Evolutionary conservation across 2,888 invertebrate species (phyloP).

Genomic region (Exephanes ischioxanthus): DNA sequence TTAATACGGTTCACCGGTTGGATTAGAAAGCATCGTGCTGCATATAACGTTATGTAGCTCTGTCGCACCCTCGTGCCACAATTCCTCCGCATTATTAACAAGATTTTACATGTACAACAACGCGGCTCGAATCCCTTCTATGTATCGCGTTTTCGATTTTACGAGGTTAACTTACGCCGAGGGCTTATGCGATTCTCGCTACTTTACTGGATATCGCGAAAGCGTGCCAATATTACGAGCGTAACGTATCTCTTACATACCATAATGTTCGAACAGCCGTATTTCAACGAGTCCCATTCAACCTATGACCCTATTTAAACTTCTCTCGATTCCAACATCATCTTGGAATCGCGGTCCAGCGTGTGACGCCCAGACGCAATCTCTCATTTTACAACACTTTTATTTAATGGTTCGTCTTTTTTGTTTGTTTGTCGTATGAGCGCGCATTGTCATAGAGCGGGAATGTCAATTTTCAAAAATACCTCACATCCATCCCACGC

Average conservation of each 20-base stretch:
- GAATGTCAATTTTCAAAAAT: background rate
- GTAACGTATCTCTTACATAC: no score
- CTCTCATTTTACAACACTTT: background rate
- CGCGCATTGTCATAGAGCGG: background rate
- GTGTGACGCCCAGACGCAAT: no score
- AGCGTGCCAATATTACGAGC: no score
- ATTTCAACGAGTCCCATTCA: no score
- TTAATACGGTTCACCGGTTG: constrained; percentile 68
- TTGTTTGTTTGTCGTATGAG: background rate
- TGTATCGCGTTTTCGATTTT: background rate
- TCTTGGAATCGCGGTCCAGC: no score
- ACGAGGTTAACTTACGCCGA: background rate
- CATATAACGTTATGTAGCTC: constrained; percentile 38
- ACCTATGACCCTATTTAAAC: no score
- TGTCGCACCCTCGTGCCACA: constrained; percentile 23
- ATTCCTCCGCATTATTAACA: constrained; percentile 65
- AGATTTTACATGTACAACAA: constrained; percentile 52
- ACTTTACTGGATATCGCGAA: background rate
- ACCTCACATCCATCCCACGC: background rate
- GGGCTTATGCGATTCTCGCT: no score
- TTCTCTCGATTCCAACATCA: no score
- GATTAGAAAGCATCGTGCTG: constrained; percentile 65
- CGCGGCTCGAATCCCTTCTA: constrained; percentile 1
- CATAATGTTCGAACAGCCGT: no score
- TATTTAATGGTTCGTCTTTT: background rate